Conservation (phyloP, 2,797 vertebrate genomes). For the Nyctalus aviator region DNA sequence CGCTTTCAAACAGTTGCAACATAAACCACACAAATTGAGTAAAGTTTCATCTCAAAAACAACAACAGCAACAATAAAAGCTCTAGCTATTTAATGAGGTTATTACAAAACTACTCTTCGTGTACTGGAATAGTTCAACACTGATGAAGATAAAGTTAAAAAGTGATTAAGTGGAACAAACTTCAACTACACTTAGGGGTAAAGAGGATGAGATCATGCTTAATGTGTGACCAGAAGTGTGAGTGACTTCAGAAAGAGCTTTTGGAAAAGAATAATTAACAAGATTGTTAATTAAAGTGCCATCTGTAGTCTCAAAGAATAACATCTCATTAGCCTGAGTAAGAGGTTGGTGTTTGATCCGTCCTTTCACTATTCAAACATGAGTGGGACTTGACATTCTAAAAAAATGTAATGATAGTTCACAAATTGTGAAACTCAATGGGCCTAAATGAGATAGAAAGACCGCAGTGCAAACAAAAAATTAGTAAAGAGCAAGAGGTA, state of each 20-base stretch:
- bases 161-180: neutral
- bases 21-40: neutral
- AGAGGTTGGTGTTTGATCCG: neutral
- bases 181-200: neutral
- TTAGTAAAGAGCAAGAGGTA: neutral
- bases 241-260: slow-evolving; percentile 27
- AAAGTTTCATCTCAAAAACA: neutral
- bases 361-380: slow-evolving; percentile 20
- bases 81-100: neutral
- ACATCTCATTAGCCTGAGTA: neutral
- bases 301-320: neutral
- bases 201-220: neutral
- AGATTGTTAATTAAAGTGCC: neutral
- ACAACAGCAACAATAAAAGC: neutral
- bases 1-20: slow-evolving; percentile 8
- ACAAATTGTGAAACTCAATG: neutral
- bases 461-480: neutral
- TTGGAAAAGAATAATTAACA: neutral
- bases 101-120: neutral
- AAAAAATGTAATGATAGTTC: neutral
- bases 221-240: neutral
- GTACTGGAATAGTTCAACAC: neutral
- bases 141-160: neutral
- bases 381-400: neutral
- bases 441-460: neutral